A percentile compares a stretch with the other conserved stretches of the same genome.
phyloP scores from a whole-genome alignment of 2,113 vertebrate genomes.

The Phycodurus eques region DNA sequence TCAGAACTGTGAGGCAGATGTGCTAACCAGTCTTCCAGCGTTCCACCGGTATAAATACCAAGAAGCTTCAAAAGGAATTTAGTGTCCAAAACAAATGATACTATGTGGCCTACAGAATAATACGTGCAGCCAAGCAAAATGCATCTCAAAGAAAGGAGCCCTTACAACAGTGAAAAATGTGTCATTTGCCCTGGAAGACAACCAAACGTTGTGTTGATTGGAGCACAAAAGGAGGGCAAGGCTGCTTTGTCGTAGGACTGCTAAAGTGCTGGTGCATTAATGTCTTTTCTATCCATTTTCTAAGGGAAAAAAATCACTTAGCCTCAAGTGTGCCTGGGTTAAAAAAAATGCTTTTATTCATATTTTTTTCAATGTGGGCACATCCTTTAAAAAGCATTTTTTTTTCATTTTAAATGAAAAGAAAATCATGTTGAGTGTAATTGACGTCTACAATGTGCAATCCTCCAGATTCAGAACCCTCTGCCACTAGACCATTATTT shows the following conservation, averaged over 20 bases:
- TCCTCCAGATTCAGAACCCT: conserved; percentile 47
- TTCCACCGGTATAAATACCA: not conserved
- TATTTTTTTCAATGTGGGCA: conserved; percentile 40
- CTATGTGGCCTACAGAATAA: conserved; percentile 21
- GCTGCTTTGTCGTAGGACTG: conserved; percentile 37
- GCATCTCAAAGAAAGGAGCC: conserved; percentile 30
- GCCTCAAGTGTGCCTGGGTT: conserved; percentile 33
- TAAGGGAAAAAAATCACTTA: conserved; percentile 51
- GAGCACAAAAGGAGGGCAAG: conserved; percentile 33
- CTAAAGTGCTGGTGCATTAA: conserved; percentile 55
- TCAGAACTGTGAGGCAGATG: too few relatives aligned
- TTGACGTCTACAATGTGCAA: conserved; percentile 71
- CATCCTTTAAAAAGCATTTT: conserved; percentile 32
- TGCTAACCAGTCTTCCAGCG: too few relatives aligned
- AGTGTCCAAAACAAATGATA: conserved; percentile 30
- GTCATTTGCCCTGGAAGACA: conserved; percentile 19
- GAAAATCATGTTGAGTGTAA: conserved; percentile 59
- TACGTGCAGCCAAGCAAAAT: conserved; percentile 24
- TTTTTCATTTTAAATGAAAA: conserved; percentile 48
- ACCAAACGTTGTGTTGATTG: conserved; percentile 28
- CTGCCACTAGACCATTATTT: conserved; percentile 68
- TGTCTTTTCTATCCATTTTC: conserved; percentile 54
- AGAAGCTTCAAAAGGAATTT: conserved; percentile 27
- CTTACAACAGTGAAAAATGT: conserved; percentile 17
- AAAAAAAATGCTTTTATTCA: conserved; percentile 55